Conservation (phyloP, 2,113 vertebrate species). For the Callopanchax toddi region DNA sequence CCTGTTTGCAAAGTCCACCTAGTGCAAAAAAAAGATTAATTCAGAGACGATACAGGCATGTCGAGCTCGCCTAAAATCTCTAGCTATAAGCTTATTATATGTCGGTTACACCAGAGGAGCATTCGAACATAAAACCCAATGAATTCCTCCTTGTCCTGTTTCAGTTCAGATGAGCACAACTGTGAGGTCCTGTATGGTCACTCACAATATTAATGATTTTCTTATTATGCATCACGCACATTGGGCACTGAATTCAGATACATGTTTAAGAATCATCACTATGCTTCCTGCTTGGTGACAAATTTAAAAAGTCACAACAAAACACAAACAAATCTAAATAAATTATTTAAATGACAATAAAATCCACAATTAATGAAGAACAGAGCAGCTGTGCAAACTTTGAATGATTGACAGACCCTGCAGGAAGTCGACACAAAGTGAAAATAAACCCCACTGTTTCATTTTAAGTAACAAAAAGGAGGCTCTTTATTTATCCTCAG, state of each 20-base stretch:
- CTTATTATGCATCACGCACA: slow-evolving; percentile 42
- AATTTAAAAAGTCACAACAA: slow-evolving; percentile 43
- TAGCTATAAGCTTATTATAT: neutral
- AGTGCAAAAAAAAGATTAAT: slow-evolving; percentile 17
- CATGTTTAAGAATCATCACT: slow-evolving; percentile 33
- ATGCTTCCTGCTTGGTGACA: slow-evolving; percentile 49
- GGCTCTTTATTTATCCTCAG: no score
- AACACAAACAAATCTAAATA: slow-evolving; percentile 23
- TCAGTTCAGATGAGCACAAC: slow-evolving; percentile 10
- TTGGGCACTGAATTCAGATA: slow-evolving; percentile 57
- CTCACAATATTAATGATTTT: slow-evolving; percentile 46
- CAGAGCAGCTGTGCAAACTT: neutral
- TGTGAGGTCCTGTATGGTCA: slow-evolving; percentile 20
- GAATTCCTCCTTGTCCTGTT: slow-evolving; percentile 5
- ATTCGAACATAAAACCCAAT: neutral
- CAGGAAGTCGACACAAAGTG: neutral
- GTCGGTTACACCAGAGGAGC: no score
- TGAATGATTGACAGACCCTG: neutral
- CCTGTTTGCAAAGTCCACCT: slow-evolving; percentile 99
- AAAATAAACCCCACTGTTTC: neutral
- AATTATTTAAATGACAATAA: no score
- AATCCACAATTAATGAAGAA: neutral
- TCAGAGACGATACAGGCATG: neutral
- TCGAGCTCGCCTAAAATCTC: neutral
- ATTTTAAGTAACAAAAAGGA: neutral